Conservation (phyloP, 2,888 invertebrate genomes). For the Callyntrura sp. region DNA sequence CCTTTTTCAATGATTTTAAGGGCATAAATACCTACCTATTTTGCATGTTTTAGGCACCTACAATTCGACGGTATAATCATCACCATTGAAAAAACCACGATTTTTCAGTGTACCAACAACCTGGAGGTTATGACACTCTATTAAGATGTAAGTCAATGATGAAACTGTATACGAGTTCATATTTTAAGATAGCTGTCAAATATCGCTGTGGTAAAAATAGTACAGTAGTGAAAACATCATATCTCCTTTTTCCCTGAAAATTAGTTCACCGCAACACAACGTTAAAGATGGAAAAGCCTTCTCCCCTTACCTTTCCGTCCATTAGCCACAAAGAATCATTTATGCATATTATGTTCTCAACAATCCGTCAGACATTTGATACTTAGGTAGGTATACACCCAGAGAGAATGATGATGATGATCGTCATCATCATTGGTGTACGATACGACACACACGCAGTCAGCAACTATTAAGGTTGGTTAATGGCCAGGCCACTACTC, state of each 20-base stretch:
- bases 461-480: not conserved
- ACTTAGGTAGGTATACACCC: not conserved
- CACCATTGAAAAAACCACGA: constrained; percentile 51
- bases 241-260: not conserved
- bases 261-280: not conserved
- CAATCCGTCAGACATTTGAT: constrained; percentile 27
- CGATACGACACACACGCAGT: not conserved
- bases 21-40: too few relatives aligned
- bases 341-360: not conserved
- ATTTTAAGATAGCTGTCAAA: too few relatives aligned
- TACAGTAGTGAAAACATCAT: not conserved
- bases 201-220: too few relatives aligned
- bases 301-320: not conserved
- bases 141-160: too few relatives aligned
- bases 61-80: not conserved
- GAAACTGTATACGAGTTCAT: too few relatives aligned
- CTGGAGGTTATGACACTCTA: constrained; percentile 32
- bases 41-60: too few relatives aligned
- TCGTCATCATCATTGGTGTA: not conserved
- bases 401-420: too few relatives aligned
- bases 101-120: constrained; percentile 24
- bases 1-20: too few relatives aligned
- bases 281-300: not conserved
- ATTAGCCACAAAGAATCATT: not conserved
- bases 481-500: too few relatives aligned